phyloP scores from a whole-genome alignment of 2,113 vertebrate genomes.

The Lycocorax pyrrhopterus region DNA sequence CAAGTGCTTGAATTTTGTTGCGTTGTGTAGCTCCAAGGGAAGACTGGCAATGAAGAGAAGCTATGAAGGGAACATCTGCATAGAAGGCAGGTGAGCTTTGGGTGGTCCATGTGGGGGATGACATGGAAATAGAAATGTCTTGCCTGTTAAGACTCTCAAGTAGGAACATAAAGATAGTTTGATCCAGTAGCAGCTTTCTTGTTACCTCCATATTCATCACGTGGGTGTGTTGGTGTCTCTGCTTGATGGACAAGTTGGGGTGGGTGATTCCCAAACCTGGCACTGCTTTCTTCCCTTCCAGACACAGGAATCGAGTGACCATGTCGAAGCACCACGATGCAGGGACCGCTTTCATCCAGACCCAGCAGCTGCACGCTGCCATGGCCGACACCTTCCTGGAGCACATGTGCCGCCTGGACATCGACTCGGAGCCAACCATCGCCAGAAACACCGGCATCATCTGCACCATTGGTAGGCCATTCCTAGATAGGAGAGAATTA shows the following conservation, averaged over 20 bases:
- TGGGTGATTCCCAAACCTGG: neutral
- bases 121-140: conserved; percentile 20
- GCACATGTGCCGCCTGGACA: conserved; percentile 96
- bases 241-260: neutral
- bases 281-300: neutral
- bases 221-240: conserved; percentile 27
- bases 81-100: conserved; percentile 64
- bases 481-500: neutral
- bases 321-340: conserved; percentile 82
- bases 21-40: conserved; percentile 64
- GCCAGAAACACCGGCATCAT: conserved; percentile 97
- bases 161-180: conserved; percentile 43
- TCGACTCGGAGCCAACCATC: conserved; percentile 87
- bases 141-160: conserved; percentile 42
- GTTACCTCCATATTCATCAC: conserved; percentile 31
- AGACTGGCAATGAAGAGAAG: conserved; percentile 69
- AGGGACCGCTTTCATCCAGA: conserved; percentile 84
- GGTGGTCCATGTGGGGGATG: conserved; percentile 10
- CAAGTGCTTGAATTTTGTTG: conserved; percentile 66
- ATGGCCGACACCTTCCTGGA: conserved; percentile 94
- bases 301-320: conserved; percentile 30
- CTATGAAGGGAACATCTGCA: conserved; percentile 68
- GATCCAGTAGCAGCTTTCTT: conserved; percentile 39
- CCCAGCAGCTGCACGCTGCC: conserved; percentile 91
- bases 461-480: conserved; percentile 90